These are phyloP conservation scores for Blastomussa wellsi DNA, from an alignment of 92 coral and sea anemone species.

Conservation along the genomic window DNA sequence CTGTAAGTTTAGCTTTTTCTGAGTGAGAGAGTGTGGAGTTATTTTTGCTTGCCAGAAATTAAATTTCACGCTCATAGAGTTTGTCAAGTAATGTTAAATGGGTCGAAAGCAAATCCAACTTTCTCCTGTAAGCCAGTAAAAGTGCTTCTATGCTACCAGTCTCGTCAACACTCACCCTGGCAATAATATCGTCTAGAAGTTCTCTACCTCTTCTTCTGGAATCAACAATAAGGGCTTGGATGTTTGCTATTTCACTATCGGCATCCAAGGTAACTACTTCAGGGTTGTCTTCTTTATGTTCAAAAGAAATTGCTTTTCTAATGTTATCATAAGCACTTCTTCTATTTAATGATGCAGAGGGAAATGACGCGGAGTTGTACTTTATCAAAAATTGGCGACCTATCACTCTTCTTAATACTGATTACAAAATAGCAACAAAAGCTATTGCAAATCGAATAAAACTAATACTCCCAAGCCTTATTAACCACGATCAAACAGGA, in stretches of 20 bases:
- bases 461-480: no score
- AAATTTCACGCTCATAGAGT: slow-evolving; percentile 46
- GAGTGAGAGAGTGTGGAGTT: slow-evolving; percentile 24
- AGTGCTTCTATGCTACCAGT: slow-evolving; percentile 10
- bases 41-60: slow-evolving; percentile 19
- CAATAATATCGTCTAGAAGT: slow-evolving; percentile 22
- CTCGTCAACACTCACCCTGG: slow-evolving; percentile 11
- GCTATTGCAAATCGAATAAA: no score
- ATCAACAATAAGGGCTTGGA: slow-evolving; percentile 18
- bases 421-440: no score
- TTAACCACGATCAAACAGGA: no score
- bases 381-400: no score
- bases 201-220: slow-evolving; percentile 7
- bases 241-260: slow-evolving; percentile 22
- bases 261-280: not conserved
- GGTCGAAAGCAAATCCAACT: slow-evolving; percentile 43
- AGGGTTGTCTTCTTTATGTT: not conserved
- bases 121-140: slow-evolving; percentile 35
- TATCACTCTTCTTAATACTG: no score
- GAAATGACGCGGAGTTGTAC: no score
- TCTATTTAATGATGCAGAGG: no score
- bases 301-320: slow-evolving; percentile 23
- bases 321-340: no score
- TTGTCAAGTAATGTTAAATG: slow-evolving; percentile 36
- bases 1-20: slow-evolving; percentile 38